Evolutionary conservation across 2,113 vertebrate species (phyloP).

Genomic region (Nipponia nippon): DNA sequence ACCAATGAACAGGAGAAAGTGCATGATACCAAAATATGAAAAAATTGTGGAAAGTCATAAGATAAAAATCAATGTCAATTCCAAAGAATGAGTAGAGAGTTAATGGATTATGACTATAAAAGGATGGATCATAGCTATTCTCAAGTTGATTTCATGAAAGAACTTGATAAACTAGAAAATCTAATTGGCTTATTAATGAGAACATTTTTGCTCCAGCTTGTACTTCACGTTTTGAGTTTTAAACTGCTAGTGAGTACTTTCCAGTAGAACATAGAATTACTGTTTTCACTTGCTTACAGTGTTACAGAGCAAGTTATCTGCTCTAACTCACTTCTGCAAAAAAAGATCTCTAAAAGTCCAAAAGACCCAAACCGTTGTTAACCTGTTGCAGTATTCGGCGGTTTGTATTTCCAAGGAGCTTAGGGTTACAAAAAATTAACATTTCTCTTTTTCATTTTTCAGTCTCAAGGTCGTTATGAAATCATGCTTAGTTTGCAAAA

Average conservation of each 20-base stretch:
- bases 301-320: not conserved
- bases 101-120: not conserved
- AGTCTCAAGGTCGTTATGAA: constrained; percentile 96
- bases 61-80: not conserved
- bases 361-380: not conserved
- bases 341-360: not conserved
- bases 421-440: not conserved
- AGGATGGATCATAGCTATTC: not conserved
- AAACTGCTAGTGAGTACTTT: not conserved
- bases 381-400: not conserved
- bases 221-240: not conserved
- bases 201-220: not conserved
- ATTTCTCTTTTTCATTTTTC: constrained; percentile 25
- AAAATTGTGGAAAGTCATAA: not conserved
- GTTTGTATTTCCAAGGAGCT: not conserved
- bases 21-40: not conserved
- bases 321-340: not conserved
- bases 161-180: not conserved
- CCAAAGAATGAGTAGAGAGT: not conserved
- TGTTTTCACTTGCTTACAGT: not conserved
- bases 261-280: not conserved
- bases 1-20: not conserved
- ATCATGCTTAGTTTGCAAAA: constrained; percentile 89
- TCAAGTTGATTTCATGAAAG: not conserved
- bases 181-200: not conserved